These are phyloP conservation scores for Rambutsinella grinnellia DNA, from an alignment of 2,888 invertebrate genomes.

Conservation along the genomic window DNA sequence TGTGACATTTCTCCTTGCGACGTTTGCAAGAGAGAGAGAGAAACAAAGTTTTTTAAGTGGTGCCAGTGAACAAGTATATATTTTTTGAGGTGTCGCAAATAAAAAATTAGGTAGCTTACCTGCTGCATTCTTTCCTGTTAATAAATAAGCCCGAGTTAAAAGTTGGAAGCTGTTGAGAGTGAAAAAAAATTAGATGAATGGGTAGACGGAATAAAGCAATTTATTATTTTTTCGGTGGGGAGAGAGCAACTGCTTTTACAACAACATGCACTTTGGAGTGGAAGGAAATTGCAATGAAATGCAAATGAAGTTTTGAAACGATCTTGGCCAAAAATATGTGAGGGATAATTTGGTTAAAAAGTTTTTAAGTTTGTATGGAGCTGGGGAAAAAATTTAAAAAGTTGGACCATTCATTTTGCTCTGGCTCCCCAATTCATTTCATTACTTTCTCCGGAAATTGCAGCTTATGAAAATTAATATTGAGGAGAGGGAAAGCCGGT, in stretches of 20 bases:
- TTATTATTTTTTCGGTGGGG: neutral
- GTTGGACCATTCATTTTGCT: neutral
- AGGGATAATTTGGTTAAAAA: constrained; percentile 4
- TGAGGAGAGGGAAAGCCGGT: neutral
- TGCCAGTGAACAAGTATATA: neutral
- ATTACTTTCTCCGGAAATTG: constrained; percentile 40
- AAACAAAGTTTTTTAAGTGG: neutral
- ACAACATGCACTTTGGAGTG: too few species aligned
- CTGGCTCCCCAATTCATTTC: neutral
- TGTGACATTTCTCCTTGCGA: neutral
- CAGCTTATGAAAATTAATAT: constrained; percentile 42
- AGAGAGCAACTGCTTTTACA: too few species aligned
- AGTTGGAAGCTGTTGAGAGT: neutral
- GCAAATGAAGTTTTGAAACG: constrained; percentile 1
- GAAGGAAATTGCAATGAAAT: constrained; percentile 12
- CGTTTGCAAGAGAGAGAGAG: too few species aligned
- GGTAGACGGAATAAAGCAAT: neutral
- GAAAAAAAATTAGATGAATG: constrained; percentile 13
- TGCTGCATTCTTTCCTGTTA: neutral
- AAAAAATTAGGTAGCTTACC: neutral
- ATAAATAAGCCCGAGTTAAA: neutral
- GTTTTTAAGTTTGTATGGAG: constrained; percentile 7
- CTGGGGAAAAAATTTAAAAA: neutral
- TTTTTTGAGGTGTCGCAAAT: neutral
- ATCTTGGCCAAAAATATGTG: neutral